A percentile compares a stretch with the other conserved stretches of the same genome.
phyloP scores from a whole-genome alignment of 1,140 invertebrate species.

The Portunus trituberculatus region DNA sequence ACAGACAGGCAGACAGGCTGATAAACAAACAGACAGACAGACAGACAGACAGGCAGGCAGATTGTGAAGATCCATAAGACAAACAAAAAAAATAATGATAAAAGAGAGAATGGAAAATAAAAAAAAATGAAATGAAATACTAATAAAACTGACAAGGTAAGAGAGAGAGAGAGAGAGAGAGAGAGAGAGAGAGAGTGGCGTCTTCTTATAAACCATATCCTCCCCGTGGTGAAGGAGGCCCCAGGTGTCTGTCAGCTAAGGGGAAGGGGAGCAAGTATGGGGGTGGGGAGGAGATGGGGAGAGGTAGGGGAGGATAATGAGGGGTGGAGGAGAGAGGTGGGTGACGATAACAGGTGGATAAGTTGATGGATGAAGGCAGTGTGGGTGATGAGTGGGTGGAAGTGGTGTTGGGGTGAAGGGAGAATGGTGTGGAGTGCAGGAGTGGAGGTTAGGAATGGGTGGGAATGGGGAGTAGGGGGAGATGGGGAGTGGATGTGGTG shows the following conservation, averaged over 20 bases:
- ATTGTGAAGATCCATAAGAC: not conserved
- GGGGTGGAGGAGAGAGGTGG: not conserved
- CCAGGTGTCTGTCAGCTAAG: no score
- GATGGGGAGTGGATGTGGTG: not conserved
- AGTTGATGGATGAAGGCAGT: not conserved
- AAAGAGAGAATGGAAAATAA: not conserved
- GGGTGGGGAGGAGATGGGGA: not conserved
- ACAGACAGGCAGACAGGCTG: not conserved
- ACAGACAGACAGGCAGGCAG: not conserved
- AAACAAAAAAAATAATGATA: not conserved
- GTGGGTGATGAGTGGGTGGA: slow-evolving; percentile 1
- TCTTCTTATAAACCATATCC: no score
- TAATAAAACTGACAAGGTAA: no score
- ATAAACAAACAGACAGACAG: no score
- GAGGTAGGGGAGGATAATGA: not conserved
- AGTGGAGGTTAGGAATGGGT: not conserved
- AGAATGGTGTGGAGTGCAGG: not conserved
- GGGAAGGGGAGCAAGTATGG: not conserved
- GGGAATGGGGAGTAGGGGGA: not conserved
- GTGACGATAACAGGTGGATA: not conserved
- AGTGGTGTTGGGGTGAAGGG: not conserved
- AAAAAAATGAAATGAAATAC: no score
- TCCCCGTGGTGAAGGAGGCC: no score
- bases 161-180: no score
- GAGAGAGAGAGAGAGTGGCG: no score